Evolutionary conservation across 2,888 invertebrate genomes (phyloP).

Genomic region (Punctoribates punctum): DNA sequence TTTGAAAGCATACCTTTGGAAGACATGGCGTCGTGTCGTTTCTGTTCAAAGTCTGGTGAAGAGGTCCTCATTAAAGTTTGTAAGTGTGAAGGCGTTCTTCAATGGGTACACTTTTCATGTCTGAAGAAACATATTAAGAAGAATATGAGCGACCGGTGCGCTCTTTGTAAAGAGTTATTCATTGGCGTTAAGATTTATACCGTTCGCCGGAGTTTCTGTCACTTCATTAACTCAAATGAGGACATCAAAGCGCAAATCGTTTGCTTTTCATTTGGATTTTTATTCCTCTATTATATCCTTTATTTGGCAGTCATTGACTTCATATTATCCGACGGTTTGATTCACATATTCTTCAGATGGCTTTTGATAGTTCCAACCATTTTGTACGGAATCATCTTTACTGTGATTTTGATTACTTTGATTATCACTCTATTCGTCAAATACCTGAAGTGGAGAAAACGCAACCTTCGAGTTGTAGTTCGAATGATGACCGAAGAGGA

Average conservation of each 20-base stretch:
- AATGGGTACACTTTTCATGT: constrained; percentile 12
- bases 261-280: not conserved
- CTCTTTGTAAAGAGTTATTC: not conserved
- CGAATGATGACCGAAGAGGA: not conserved
- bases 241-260: not conserved
- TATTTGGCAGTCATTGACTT: constrained; percentile 12
- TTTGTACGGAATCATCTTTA: not conserved
- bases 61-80: not conserved
- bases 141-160: not conserved
- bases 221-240: not conserved
- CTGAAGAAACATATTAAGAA: not conserved
- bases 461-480: not conserved
- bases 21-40: not conserved
- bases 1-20: not conserved
- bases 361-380: constrained; percentile 27
- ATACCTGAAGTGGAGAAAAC: not conserved
- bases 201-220: not conserved
- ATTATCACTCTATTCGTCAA: not conserved
- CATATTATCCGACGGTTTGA: not conserved
- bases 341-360: not conserved
- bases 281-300: constrained; percentile 24
- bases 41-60: not conserved
- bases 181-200: not conserved
- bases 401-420: not conserved
- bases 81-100: not conserved